Conservation (phyloP, 2,888 invertebrate species). For the Apamea anceps region DNA sequence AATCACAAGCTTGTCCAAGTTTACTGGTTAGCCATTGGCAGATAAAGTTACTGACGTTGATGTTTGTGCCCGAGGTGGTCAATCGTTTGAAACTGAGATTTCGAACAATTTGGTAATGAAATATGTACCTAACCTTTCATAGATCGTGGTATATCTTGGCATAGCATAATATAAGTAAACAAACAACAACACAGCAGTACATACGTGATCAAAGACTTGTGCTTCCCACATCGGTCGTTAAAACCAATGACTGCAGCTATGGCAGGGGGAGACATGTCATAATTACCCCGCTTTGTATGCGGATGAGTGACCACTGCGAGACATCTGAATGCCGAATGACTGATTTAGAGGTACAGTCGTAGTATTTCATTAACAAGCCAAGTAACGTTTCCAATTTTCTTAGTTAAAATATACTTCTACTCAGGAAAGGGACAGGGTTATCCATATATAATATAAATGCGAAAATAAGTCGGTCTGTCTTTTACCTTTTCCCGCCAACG, state of each 20-base stretch:
- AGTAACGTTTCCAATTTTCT: background rate
- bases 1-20: slow-evolving; percentile 15
- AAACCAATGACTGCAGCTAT: slow-evolving; percentile 3
- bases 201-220: slow-evolving; percentile 21
- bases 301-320: slow-evolving; percentile 8
- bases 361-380: background rate
- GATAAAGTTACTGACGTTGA: background rate
- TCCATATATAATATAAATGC: background rate
- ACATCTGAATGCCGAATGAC: slow-evolving; percentile 18
- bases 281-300: slow-evolving; percentile 20
- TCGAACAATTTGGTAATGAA: background rate
- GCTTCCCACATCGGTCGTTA: slow-evolving; percentile 24
- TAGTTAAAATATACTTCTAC: background rate
- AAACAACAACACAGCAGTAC: background rate
- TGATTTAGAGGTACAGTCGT: background rate
- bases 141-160: background rate
- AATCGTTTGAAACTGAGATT: background rate
- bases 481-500: background rate
- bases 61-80: background rate
- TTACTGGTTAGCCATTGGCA: background rate
- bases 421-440: background rate
- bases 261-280: slow-evolving; percentile 17
- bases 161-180: background rate
- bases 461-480: background rate
- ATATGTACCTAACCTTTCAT: background rate